Percentiles rank a stretch among this genome's conserved stretches.
phyloP scores from a whole-genome alignment of 2,113 vertebrate species.

The Sorex araneus region DNA sequence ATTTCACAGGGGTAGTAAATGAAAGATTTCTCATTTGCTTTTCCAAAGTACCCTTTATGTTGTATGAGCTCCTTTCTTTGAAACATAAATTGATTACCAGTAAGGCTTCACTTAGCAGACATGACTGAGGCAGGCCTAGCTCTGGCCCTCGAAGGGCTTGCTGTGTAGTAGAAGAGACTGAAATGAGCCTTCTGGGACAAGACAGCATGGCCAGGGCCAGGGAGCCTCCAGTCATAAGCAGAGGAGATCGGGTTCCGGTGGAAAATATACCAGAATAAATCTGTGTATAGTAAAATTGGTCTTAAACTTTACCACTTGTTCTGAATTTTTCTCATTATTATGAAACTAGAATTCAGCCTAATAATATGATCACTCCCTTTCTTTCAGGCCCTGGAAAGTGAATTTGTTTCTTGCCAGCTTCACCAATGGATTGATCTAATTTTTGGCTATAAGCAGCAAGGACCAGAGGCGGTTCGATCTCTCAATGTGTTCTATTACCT shows the following conservation, averaged over 20 bases:
- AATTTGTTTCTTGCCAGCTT: slow-evolving; percentile 99
- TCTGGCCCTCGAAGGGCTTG: not conserved
- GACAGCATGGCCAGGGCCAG: not conserved
- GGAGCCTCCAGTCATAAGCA: not conserved
- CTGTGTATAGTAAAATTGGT: slow-evolving; percentile 1
- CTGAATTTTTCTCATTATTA: slow-evolving; percentile 36
- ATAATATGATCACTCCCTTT: slow-evolving; percentile 29
- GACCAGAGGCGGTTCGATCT: slow-evolving; percentile 95
- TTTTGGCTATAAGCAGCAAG: slow-evolving; percentile 99
- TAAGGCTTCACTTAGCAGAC: not conserved
- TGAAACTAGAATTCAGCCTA: not conserved
- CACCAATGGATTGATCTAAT: slow-evolving; percentile 99
- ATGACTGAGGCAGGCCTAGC: not conserved
- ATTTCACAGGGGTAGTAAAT: slow-evolving; percentile 37
- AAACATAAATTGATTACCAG: not conserved
- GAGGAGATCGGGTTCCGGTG: slow-evolving; percentile 21
- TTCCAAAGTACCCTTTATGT: not conserved
- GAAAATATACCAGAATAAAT: not conserved
- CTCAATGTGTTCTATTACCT: slow-evolving; percentile 99
- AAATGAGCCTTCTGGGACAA: not conserved
- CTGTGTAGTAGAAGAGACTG: not conserved
- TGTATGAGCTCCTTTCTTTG: slow-evolving; percentile 16
- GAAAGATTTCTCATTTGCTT: slow-evolving; percentile 39
- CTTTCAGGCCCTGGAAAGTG: slow-evolving; percentile 97
- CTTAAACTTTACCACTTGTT: slow-evolving; percentile 29